phyloP scores from a whole-genome alignment of 2,888 invertebrate species.

The Tachina lurida region DNA sequence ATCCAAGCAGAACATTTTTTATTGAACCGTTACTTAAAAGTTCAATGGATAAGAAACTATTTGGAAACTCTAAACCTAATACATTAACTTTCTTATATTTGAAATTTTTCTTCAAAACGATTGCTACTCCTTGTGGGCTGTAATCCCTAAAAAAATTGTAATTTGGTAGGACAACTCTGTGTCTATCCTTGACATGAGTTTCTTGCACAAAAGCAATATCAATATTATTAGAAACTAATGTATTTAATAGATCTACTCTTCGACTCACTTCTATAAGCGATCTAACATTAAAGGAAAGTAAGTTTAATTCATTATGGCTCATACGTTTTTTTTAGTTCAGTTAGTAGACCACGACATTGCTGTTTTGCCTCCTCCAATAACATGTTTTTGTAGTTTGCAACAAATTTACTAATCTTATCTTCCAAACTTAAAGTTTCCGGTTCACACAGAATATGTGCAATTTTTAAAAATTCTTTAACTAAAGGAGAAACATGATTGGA shows the following conservation, averaged over 20 bases:
- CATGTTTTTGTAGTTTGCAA: constrained; percentile 1
- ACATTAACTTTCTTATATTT: neutral
- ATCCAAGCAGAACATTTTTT: neutral
- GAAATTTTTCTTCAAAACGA: neutral
- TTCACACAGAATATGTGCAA: constrained; percentile 19
- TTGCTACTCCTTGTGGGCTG: neutral
- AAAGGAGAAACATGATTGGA: neutral
- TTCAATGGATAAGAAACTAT: neutral
- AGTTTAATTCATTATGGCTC: constrained; percentile 22
- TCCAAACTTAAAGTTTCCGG: constrained; percentile 20
- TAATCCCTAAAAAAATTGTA: constrained; percentile 4
- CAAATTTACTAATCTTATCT: constrained; percentile 17
- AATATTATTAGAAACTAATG: neutral
- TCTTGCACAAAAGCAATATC: constrained; percentile 11
- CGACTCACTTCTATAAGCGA: neutral
- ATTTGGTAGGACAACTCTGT: neutral
- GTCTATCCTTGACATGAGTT: neutral
- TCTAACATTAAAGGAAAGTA: constrained; percentile 7
- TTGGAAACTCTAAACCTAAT: neutral
- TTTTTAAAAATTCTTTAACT: constrained; percentile 33
- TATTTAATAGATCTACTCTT: constrained; percentile 19
- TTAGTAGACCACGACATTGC: constrained; percentile 2
- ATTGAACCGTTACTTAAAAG: neutral
- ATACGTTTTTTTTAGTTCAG: neutral
- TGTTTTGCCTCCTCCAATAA: constrained; percentile 1